These are phyloP conservation scores for Oligia strigilis DNA, from an alignment of 2,888 invertebrate genomes.

Conservation along the genomic window DNA sequence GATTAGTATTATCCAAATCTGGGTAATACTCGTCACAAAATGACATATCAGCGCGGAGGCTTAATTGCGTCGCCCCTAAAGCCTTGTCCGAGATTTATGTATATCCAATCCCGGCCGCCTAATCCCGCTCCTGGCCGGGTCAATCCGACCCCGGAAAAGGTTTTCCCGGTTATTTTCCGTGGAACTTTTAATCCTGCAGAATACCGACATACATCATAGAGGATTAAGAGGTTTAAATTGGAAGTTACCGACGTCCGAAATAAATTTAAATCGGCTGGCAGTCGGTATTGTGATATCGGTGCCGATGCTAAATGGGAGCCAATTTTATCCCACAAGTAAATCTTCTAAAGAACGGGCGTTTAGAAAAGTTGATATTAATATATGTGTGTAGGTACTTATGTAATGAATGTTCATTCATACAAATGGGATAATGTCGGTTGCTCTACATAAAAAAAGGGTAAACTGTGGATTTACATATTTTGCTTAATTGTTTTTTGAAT, in stretches of 20 bases:
- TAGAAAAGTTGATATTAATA: slow-evolving; percentile 74
- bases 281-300: slow-evolving; percentile 90
- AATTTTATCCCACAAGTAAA: slow-evolving; percentile 87
- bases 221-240: slow-evolving; percentile 91
- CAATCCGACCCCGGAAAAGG: slow-evolving; percentile 90
- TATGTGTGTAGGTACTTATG: slow-evolving; percentile 54
- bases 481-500: slow-evolving; percentile 19
- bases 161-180: slow-evolving; percentile 91
- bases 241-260: slow-evolving; percentile 91
- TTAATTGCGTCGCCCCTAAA: slow-evolving; percentile 89
- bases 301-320: slow-evolving; percentile 88
- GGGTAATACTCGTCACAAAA: slow-evolving; percentile 82
- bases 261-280: slow-evolving; percentile 91
- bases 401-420: slow-evolving; percentile 58
- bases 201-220: slow-evolving; percentile 91
- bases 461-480: slow-evolving; percentile 10
- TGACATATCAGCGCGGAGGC: slow-evolving; percentile 88
- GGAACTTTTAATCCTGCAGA: slow-evolving; percentile 91
- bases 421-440: slow-evolving; percentile 13
- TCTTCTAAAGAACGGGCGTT: slow-evolving; percentile 79
- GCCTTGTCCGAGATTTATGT: slow-evolving; percentile 89
- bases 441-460: slow-evolving; percentile 28
- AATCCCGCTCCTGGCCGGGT: slow-evolving; percentile 89
- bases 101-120: slow-evolving; percentile 90
- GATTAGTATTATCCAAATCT: slow-evolving; percentile 80